Evolutionary conservation across 2,113 vertebrate species (phyloP), one percentile per base, ranked within the genome.

Genomic region (Thunnus maccoyii): DNA sequence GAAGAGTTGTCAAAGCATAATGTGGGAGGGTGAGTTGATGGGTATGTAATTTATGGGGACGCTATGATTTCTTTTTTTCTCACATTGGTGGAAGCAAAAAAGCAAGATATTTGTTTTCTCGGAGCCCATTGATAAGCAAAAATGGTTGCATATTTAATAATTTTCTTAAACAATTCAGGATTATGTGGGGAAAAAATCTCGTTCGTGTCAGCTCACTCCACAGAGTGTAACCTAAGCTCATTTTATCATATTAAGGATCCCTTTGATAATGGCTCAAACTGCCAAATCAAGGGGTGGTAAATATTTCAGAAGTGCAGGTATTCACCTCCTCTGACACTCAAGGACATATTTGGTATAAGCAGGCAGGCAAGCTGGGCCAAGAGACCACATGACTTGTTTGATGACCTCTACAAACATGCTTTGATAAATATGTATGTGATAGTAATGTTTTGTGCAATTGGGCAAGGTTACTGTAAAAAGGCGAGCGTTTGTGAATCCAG

Each of bases 341-440:
- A 92, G 88, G 91, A 87, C 86, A 47, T 47, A 27, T 68, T 71
- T 32, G 13, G 64, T 67, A 46, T 64, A 70, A 65, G 78, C 76
- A 30, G 77, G 66, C 74, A 55, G 76, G 27, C 18, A 52, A 80
- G 72, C 65, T 32, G 54, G 60, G 14, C 36, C 47, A 18, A 52
- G 64, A 74, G 58, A 76, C 83, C 60, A 27, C 60, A 11, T 52
- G 1, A 50, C 56, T 80, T 47, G 18, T 73, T 80, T 81, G 61
- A 86, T 76, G 77, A 86, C 80, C 83, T 70, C 66, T 74, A 57
- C 70, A 73, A 73, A 76, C n/a, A 57, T 32, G 76, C 82, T 84
- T 83, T 86, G 83, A 91, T 92, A 80, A 89, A 92, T 91, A 91
- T 90, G 85, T 67, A 91, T 89, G 82, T 66, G 74, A 88, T 80